Percentiles rank a stretch among this genome's conserved stretches.
Conservation (phyloP, 2,888 invertebrate genomes). For the Dasysyrphus tricinctus region DNA sequence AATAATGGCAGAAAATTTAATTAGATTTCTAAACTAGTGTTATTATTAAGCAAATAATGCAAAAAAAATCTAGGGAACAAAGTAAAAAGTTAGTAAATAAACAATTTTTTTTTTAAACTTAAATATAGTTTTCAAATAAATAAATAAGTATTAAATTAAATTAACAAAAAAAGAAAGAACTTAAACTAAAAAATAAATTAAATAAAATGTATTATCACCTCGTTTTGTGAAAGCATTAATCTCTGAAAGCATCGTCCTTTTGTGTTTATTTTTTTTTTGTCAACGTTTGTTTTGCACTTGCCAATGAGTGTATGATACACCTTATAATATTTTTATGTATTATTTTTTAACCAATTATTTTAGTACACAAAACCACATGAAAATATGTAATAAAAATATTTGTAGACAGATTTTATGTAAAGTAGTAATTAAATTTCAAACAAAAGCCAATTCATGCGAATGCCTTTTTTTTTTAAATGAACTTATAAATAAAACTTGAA, state of each 20-base stretch:
- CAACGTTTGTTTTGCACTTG: constrained; percentile 42
- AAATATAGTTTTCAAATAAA: neutral
- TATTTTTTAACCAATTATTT: constrained; percentile 53
- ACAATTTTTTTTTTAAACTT: neutral
- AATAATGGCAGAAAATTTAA: too few relatives aligned
- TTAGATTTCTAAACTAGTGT: too few relatives aligned
- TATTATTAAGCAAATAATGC: neutral
- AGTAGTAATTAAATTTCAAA: constrained; percentile 30
- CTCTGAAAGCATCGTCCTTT: constrained; percentile 53
- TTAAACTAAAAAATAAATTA: constrained; percentile 44
- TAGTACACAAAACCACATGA: constrained; percentile 72
- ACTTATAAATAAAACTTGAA: constrained; percentile 18
- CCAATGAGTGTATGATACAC: constrained; percentile 59
- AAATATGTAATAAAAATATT: constrained; percentile 60
- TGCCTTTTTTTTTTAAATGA: constrained; percentile 31
- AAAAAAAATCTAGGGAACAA: neutral
- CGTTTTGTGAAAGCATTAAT: constrained; percentile 73
- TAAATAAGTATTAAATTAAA: constrained; percentile 31
- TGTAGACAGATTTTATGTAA: neutral
- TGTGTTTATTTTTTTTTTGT: constrained; percentile 44
- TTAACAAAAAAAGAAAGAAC: constrained; percentile 44
- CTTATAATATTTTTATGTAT: constrained; percentile 30
- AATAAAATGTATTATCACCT: constrained; percentile 65
- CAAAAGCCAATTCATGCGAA: constrained; percentile 69
- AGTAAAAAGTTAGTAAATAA: neutral